Conservation (phyloP, 2,113 vertebrate genomes). For the Cyanoramphus novaezelandiae region DNA sequence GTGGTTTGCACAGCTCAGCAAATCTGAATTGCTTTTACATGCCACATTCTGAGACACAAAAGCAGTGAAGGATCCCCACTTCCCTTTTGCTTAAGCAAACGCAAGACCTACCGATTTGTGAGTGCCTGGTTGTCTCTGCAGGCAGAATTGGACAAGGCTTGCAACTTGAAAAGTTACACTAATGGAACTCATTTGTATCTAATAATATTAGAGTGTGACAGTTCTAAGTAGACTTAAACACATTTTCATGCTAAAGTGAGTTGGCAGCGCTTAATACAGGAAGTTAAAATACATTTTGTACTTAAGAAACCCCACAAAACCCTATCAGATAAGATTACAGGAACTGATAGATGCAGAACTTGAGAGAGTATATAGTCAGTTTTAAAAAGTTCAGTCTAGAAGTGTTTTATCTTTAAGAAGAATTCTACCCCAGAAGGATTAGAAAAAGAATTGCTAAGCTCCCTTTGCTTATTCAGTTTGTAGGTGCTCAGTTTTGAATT, state of each 20-base stretch:
- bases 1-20: background rate
- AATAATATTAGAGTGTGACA: background rate
- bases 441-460: background rate
- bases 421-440: background rate
- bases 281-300: slow-evolving; percentile 6
- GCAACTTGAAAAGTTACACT: background rate
- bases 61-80: background rate
- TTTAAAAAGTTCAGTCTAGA: background rate
- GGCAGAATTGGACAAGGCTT: background rate
- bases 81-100: background rate
- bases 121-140: background rate
- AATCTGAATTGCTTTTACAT: background rate
- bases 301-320: background rate
- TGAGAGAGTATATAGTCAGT: background rate
- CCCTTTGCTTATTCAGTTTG: background rate
- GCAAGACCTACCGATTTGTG: background rate
- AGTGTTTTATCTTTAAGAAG: background rate
- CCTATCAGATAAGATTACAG: background rate
- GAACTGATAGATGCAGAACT: background rate
- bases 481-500: background rate
- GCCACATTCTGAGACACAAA: background rate
- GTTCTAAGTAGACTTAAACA: background rate
- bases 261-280: background rate
- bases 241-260: background rate
- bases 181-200: background rate